A percentile compares a stretch with the other conserved stretches of the same genome.
Evolutionary conservation across 1,140 invertebrate genomes (phyloP).

Genomic region (Hormaphis cornu): DNA sequence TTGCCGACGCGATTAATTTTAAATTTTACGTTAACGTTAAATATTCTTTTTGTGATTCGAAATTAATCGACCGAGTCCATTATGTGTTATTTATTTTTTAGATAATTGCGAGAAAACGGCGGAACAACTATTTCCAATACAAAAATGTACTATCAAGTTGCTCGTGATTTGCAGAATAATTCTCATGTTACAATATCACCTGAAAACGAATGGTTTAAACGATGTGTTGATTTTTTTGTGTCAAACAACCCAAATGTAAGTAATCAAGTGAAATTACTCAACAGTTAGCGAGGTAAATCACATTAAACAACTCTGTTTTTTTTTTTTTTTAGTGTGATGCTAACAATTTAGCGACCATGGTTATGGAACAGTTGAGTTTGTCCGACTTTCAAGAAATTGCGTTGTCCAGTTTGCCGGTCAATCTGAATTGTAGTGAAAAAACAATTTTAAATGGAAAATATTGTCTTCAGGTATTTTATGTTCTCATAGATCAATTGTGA

Average conservation of each 20-base stretch:
- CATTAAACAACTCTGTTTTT: background rate
- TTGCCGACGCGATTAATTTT: too few relatives aligned
- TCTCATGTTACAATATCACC: constrained; percentile 32
- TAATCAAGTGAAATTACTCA: background rate
- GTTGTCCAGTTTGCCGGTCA: constrained; percentile 49
- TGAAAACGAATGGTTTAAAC: constrained; percentile 40
- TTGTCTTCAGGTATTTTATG: constrained; percentile 49
- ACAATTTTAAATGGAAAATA: constrained; percentile 47
- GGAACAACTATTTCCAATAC: background rate
- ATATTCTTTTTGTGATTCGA: too few relatives aligned
- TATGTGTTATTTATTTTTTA: background rate
- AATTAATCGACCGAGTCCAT: too few relatives aligned
- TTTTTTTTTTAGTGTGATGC: constrained; percentile 19
- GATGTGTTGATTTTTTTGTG: constrained; percentile 41
- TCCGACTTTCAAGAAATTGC: constrained; percentile 52
- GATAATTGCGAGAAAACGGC: background rate
- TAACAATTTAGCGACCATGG: constrained; percentile 40
- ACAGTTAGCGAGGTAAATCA: background rate
- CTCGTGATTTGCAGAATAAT: constrained; percentile 25
- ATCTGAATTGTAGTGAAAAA: constrained; percentile 43
- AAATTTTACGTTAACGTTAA: too few relatives aligned
- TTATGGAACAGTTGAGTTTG: constrained; percentile 52
- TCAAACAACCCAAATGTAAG: constrained; percentile 36
- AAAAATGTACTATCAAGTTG: background rate
- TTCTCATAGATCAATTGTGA: background rate